These are phyloP conservation scores for Oxystoma pomonae DNA, from an alignment of 2,888 invertebrate genomes.

Conservation along the genomic window DNA sequence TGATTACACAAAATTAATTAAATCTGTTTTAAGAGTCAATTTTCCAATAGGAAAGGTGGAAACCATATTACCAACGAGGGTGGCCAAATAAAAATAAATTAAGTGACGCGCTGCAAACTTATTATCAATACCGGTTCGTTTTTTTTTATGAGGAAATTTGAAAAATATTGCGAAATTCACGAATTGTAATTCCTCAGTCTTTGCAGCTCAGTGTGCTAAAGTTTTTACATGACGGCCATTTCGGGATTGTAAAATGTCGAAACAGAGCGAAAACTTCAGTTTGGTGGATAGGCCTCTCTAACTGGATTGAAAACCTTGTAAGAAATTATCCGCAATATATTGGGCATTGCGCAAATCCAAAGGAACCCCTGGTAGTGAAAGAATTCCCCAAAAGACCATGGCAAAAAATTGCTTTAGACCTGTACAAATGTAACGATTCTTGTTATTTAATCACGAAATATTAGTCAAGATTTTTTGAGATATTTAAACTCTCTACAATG, in stretches of 20 bases:
- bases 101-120: background rate
- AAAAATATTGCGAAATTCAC: background rate
- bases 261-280: constrained; percentile 21
- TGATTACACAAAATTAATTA: constrained; percentile 26
- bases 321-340: too few species aligned
- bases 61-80: constrained; percentile 10
- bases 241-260: constrained; percentile 23
- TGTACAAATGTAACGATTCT: too few species aligned
- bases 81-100: background rate
- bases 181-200: constrained; percentile 3
- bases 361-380: too few species aligned
- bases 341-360: too few species aligned
- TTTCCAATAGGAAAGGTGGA: constrained; percentile 33
- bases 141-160: background rate
- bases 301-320: too few species aligned
- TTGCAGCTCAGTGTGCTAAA: constrained; percentile 11
- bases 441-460: too few species aligned
- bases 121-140: background rate
- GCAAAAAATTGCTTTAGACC: too few species aligned
- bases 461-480: too few species aligned
- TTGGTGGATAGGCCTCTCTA: too few species aligned
- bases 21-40: constrained; percentile 23
- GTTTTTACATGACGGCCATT: constrained; percentile 20
- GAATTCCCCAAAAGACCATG: too few species aligned
- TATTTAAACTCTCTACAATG: too few species aligned